These are phyloP conservation scores for Seriola dumerili DNA, from an alignment of 2,113 vertebrate species.

Conservation along the genomic window DNA sequence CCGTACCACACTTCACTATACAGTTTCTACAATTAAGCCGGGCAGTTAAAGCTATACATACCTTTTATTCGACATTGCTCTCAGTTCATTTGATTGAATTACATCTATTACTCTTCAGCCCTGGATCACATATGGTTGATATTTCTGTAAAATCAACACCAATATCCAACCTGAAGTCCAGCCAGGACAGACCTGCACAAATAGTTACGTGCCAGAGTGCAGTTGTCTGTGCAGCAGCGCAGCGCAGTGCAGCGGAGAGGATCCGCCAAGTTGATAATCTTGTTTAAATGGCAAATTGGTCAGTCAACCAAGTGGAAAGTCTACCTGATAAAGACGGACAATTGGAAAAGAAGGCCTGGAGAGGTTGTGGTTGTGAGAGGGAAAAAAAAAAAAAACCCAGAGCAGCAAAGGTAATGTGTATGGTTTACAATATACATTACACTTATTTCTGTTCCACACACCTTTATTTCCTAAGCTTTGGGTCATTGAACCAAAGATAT, in stretches of 20 bases:
- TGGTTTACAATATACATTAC: too few relatives aligned
- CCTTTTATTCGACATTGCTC: neutral
- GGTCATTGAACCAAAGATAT: neutral
- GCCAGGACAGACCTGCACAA: neutral
- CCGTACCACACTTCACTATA: neutral
- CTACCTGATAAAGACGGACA: constrained; percentile 8
- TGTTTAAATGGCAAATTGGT: constrained; percentile 35
- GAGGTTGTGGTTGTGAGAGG: neutral
- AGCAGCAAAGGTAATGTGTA: neutral
- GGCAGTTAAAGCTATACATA: neutral
- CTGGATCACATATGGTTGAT: neutral
- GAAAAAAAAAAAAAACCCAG: neutral
- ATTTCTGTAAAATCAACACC: too few relatives aligned
- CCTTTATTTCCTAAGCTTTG: neutral
- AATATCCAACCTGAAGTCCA: neutral
- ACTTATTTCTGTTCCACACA: neutral
- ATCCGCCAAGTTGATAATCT: constrained; percentile 25
- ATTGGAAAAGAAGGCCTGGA: neutral
- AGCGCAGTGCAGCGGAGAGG: neutral
- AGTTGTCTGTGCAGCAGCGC: neutral
- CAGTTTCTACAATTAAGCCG: neutral
- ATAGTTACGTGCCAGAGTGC: neutral
- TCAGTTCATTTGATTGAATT: neutral
- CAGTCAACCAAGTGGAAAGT: constrained; percentile 18
- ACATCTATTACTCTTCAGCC: neutral